Percentiles rank a stretch among this genome's conserved stretches.
Conservation (phyloP, 2,113 vertebrate genomes). For the Psettodes erumei region DNA sequence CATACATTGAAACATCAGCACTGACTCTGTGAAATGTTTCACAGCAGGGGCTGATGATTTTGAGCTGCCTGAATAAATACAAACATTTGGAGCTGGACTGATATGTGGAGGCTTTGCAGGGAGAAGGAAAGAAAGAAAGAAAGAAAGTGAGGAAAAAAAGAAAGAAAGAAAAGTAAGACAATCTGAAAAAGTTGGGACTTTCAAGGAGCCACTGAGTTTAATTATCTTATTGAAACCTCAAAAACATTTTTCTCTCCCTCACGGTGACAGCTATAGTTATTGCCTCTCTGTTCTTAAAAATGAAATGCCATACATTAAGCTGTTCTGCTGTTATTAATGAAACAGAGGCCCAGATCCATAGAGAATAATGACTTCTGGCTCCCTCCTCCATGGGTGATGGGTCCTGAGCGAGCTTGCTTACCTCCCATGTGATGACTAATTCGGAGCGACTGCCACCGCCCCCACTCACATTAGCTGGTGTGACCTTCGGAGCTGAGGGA, state of each 20-base stretch:
- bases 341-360: slow-evolving; percentile 54
- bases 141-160: background rate
- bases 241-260: slow-evolving; percentile 72
- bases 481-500: slow-evolving; percentile 93
- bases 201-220: slow-evolving; percentile 68
- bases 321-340: slow-evolving; percentile 74
- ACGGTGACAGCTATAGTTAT: slow-evolving; percentile 77
- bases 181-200: slow-evolving; percentile 52
- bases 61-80: slow-evolving; percentile 57
- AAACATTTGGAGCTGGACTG: slow-evolving; percentile 28
- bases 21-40: slow-evolving; percentile 45
- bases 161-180: slow-evolving; percentile 21
- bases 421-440: slow-evolving; percentile 99
- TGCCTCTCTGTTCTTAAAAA: slow-evolving; percentile 77
- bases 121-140: slow-evolving; percentile 17
- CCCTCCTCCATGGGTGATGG: slow-evolving; percentile 53
- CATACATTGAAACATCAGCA: slow-evolving; percentile 62
- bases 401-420: slow-evolving; percentile 76
- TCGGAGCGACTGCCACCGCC: slow-evolving; percentile 97
- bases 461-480: slow-evolving; percentile 95
- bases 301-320: slow-evolving; percentile 78
- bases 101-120: slow-evolving; percentile 35
- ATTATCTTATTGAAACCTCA: slow-evolving; percentile 80
- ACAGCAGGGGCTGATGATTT: slow-evolving; percentile 55
- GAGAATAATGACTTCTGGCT: slow-evolving; percentile 68